Evolutionary conservation across 2,888 invertebrate species (phyloP).

Genomic region (Nomada fabriciana): DNA sequence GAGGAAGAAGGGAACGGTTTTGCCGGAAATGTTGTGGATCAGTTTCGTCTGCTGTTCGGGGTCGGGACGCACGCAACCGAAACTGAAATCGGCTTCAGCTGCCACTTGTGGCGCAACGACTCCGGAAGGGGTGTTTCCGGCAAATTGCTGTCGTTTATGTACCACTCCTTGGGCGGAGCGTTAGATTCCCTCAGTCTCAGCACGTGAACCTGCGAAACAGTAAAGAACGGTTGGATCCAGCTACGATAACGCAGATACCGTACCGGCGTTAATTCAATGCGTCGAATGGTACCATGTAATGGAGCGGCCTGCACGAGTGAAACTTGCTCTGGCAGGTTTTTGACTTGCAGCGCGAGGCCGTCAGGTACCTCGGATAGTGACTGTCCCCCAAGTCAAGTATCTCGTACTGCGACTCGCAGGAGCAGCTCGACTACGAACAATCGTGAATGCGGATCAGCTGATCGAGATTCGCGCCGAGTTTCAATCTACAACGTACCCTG

Average conservation of each 20-base stretch:
- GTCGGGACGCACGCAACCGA: constrained; percentile 73
- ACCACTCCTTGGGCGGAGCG: constrained; percentile 22
- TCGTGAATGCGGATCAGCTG: neutral
- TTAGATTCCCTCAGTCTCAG: constrained; percentile 68
- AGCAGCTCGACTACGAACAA: constrained; percentile 65
- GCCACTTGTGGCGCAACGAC: constrained; percentile 74
- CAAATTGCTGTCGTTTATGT: constrained; percentile 26
- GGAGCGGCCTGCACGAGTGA: constrained; percentile 70
- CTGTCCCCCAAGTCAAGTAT: constrained; percentile 73
- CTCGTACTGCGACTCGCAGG: constrained; percentile 72
- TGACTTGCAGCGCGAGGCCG: constrained; percentile 68
- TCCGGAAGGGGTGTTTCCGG: constrained; percentile 72
- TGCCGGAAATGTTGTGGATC: neutral
- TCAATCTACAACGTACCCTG: neutral
- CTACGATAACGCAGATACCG: neutral
- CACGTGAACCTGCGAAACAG: constrained; percentile 69
- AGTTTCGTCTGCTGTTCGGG: constrained; percentile 19
- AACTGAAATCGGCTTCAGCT: constrained; percentile 70
- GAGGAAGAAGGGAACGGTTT: neutral
- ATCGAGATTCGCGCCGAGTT: neutral
- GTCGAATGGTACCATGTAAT: constrained; percentile 68
- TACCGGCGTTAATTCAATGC: neutral
- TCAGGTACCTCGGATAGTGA: constrained; percentile 75
- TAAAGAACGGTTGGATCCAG: neutral
- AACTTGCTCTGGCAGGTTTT: constrained; percentile 70